Evolutionary conservation across 2,113 vertebrate species (phyloP).

Genomic region (Ciconia maguari): DNA sequence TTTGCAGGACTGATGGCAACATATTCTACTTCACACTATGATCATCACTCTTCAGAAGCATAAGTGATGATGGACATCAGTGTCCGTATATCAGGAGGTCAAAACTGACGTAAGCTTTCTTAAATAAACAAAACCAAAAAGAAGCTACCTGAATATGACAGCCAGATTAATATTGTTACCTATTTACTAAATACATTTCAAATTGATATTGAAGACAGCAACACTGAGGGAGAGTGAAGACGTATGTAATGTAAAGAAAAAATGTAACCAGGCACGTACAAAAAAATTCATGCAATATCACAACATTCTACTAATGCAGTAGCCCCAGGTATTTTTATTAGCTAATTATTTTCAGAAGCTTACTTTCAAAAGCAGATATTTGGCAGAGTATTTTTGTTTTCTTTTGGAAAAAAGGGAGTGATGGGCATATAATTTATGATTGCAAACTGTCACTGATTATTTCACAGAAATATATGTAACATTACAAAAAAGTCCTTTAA

Average conservation of each 20-base stretch:
- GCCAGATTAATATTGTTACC: not conserved
- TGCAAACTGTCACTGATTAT: not conserved
- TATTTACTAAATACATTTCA: not conserved
- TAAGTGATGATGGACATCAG: not conserved
- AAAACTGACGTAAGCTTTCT: not conserved
- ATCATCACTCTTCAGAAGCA: not conserved
- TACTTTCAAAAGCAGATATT: not conserved
- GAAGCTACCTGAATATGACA: not conserved
- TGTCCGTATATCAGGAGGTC: not conserved
- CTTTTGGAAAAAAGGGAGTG: not conserved
- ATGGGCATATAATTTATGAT: not conserved
- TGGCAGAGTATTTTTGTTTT: not conserved
- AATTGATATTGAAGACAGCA: not conserved
- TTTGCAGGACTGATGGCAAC: not conserved
- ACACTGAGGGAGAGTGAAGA: not conserved
- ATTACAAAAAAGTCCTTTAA: not conserved
- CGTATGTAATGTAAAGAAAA: not conserved
- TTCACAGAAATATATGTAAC: not conserved
- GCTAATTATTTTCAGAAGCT: not conserved
- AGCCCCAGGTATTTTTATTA: not conserved
- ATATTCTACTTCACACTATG: not conserved
- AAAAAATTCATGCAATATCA: not conserved
- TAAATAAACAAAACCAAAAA: not conserved
- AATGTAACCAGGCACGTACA: rapidly evolving
- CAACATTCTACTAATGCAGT: not conserved